Base-by-base conservation (phyloP, 2,888 invertebrate species). In the Phania funesta region DNA sequence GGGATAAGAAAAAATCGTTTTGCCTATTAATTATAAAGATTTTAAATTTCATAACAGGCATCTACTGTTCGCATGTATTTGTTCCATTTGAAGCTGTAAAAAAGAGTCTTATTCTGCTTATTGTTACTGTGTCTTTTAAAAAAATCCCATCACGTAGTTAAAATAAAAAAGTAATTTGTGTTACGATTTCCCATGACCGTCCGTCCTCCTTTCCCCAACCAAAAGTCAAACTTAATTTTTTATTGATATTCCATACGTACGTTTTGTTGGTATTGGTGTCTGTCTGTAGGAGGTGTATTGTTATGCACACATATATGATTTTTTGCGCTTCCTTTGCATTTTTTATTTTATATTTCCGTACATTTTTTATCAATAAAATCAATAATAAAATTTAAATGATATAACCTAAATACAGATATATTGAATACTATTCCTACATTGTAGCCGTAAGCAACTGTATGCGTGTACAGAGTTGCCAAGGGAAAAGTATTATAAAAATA, bases 301-400 rank as follows among this genome's bases (percentile, higher is more conserved):
- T 32, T 58, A 68, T 48, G 48, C 58, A 60, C 50, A 73, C 41
- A 65, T 56, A n/a, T 29, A 32, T 58, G 24, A 29, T 48, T 24
- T 29, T 60, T 41, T 44, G 16, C 20, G 8, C 32, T 32, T 54
- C 7, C 32, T 52, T 26, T 74, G 8, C 22, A 46, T 60, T 46
- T 35, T 58, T 54, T 35, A 58, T 67, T 80, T 48, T 48, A 9
- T 73, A 44, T 67, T 56, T 70, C 13, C 56, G 64, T 32, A 58
- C 32, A 67, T 48, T 73, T 78, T 64, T 54, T 62, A 81, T 52
- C 78, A 79, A 70, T 62, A 54, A 79, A 83, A 83, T 79, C 79
- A 83, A 79, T 79, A 84, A 80, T 77, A 62, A 80, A 80, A 81
- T 79, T 83, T 74, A 75, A 81, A 78, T 73, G 68, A 78, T 67